Evolutionary conservation across 92 coral and sea anemone genomes (phyloP).

Genomic region (Montipora capitata): DNA sequence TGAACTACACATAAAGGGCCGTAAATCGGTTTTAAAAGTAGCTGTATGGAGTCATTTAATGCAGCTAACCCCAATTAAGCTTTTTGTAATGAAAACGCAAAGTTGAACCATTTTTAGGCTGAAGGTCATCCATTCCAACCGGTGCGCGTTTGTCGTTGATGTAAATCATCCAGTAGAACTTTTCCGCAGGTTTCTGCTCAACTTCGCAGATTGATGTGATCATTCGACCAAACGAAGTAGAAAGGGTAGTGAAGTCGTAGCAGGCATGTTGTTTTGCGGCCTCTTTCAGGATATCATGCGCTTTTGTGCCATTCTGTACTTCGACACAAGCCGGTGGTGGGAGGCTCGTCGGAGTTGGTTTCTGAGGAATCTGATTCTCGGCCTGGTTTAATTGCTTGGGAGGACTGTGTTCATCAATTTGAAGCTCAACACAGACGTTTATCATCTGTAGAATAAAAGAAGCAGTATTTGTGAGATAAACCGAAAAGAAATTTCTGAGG

Average conservation of each 20-base stretch:
- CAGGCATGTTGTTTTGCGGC: conserved; percentile 72
- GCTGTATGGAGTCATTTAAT: not conserved
- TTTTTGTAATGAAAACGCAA: conserved; percentile 82
- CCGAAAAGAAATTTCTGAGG: too few relatives aligned
- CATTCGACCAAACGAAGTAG: conserved; percentile 64
- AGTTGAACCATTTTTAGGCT: conserved; percentile 76
- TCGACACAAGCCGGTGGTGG: conserved; percentile 41
- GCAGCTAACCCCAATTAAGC: conserved; percentile 38
- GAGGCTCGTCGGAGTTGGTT: conserved; percentile 4
- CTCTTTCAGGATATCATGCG: conserved; percentile 66
- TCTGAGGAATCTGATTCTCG: not conserved
- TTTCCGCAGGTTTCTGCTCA: conserved; percentile 31
- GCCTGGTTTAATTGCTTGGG: not conserved
- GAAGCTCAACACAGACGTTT: conserved; percentile 78
- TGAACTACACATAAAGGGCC: too few relatives aligned
- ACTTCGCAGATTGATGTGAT: conserved; percentile 79
- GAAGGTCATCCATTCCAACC: conserved; percentile 82
- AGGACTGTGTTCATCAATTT: conserved; percentile 44
- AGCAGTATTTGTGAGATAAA: not conserved
- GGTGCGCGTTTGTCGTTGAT: conserved; percentile 54
- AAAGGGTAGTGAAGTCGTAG: conserved; percentile 57
- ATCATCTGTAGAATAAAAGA: conserved; percentile 60
- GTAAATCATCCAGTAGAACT: conserved; percentile 82
- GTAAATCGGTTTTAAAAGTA: not conserved
- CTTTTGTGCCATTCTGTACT: conserved; percentile 74